Evolutionary conservation across 2,888 invertebrate genomes (phyloP).

Genomic region (Drosophila testacea): DNA sequence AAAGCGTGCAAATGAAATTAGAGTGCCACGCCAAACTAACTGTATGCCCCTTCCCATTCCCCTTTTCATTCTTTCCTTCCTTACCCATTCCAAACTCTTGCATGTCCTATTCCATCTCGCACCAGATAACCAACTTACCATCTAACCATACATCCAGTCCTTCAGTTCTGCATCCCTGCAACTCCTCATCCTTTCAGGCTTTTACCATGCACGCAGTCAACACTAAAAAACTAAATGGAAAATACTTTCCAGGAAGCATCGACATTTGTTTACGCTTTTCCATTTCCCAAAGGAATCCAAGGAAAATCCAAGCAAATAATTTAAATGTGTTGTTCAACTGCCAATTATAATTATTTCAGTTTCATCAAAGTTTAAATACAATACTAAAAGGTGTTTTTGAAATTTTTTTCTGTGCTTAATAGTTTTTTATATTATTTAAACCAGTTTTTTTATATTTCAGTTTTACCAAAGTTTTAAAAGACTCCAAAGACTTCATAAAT

Average conservation of each 20-base stretch:
- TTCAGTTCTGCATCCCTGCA: constrained; percentile 4
- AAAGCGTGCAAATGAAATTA: constrained; percentile 78
- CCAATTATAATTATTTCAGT: too few species aligned
- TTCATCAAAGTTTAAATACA: too few species aligned
- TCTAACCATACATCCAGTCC: constrained; percentile 12
- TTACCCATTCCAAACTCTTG: not conserved
- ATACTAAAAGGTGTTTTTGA: too few species aligned
- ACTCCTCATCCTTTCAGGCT: not conserved
- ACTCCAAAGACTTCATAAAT: too few species aligned
- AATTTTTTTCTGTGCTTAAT: too few species aligned
- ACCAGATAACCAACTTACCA: constrained; percentile 24
- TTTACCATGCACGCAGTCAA: constrained; percentile 19
- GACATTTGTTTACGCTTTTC: constrained; percentile 6
- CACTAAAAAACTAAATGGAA: constrained; percentile 17
- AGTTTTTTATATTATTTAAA: too few species aligned
- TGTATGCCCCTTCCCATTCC: not conserved
- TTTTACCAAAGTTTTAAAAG: too few species aligned
- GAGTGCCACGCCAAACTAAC: constrained; percentile 40
- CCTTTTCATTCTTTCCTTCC: not conserved
- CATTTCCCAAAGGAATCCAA: not conserved
- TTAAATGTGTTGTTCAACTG: too few species aligned
- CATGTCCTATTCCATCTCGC: constrained; percentile 7
- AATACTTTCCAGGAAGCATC: not conserved
- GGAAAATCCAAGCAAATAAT: too few species aligned
- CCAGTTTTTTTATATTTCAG: too few species aligned